Conservation (phyloP, 2,888 invertebrate genomes). For the Pristionchus entomophagus region DNA sequence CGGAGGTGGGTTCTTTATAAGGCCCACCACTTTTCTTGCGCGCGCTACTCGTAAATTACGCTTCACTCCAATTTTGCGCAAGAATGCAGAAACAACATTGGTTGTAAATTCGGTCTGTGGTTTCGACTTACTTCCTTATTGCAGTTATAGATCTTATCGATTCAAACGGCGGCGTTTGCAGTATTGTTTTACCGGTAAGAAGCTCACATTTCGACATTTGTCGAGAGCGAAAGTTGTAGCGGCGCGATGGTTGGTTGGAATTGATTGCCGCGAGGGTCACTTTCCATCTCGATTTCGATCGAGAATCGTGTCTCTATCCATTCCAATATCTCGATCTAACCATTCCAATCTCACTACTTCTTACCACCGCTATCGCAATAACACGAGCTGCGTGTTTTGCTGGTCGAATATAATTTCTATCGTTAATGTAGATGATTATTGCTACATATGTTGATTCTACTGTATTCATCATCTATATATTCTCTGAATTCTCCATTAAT, state of each 20-base stretch:
- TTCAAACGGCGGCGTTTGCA: not conserved
- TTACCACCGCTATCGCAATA: not conserved
- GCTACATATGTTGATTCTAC: too few relatives aligned
- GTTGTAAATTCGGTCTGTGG: constrained; percentile 7
- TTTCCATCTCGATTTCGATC: constrained; percentile 36
- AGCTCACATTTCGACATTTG: constrained; percentile 5
- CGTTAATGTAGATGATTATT: too few relatives aligned
- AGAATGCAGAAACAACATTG: not conserved
- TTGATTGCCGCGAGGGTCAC: constrained; percentile 36
- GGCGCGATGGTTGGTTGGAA: not conserved
- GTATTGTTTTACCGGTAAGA: not conserved
- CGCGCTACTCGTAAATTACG: not conserved
- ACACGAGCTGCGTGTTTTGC: not conserved
- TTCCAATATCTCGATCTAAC: not conserved
- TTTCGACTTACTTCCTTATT: too few relatives aligned
- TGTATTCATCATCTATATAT: too few relatives aligned
- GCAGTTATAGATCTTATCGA: too few relatives aligned
- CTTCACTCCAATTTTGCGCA: not conserved
- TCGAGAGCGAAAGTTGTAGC: not conserved
- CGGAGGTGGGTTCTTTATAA: constrained; percentile 10
- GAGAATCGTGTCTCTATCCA: not conserved
- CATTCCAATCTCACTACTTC: constrained; percentile 13
- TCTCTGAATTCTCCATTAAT: too few relatives aligned
- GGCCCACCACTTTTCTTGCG: not conserved
- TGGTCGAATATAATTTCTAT: too few relatives aligned